Evolutionary conservation across 2,888 invertebrate species (phyloP), one percentile per base, ranked within the genome.

Genomic region (Linnaemya vulpina): DNA sequence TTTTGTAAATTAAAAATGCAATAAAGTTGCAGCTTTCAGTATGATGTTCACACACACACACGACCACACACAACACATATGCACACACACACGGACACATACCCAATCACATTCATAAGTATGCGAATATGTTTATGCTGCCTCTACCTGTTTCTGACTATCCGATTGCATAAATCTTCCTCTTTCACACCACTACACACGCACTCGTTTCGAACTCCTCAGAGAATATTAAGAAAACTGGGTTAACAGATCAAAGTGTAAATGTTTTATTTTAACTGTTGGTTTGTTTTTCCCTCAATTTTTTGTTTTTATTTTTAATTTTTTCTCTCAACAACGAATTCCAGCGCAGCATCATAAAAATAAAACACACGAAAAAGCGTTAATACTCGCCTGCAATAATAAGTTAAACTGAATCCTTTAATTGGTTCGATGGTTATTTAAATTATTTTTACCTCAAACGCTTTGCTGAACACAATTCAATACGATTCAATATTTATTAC

Each of bases 1-100:
- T 82, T 71, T 82, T 76, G 25, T 76, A 76, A 82, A 71, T 71
- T 76, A 76, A 82, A 82, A 82, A 82, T 76, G 70, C 82, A 71
- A 82, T 82, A 82, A 82, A 76, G 43, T 76, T 76, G 62, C 38
- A 30, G 77, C 68, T 74, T 63, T 62, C 22, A 62, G 38, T 30
- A 49, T 49, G 22, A 60, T 30, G 38, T 68, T 38, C 25, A 4
- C 46, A 13, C 20, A 76, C 3, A 38, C 11, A 11, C 58, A 13
- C 51, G n/a, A n/a, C n/a, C n/a, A n/a, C n/a, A n/a, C n/a, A n/a
- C n/a, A n/a, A n/a, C n/a, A n/a, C 0, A 35, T 5, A n/a, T 35
- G 17, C 11, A 46, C 11, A 49, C 22, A 38, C 11, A 38, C 17
- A 38, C 17, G 13, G 17, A n/a, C 22, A 38, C 8, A n/a, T 46